Evolutionary conservation across 2,888 invertebrate genomes (phyloP).

Genomic region (Eupithecia subfuscata): DNA sequence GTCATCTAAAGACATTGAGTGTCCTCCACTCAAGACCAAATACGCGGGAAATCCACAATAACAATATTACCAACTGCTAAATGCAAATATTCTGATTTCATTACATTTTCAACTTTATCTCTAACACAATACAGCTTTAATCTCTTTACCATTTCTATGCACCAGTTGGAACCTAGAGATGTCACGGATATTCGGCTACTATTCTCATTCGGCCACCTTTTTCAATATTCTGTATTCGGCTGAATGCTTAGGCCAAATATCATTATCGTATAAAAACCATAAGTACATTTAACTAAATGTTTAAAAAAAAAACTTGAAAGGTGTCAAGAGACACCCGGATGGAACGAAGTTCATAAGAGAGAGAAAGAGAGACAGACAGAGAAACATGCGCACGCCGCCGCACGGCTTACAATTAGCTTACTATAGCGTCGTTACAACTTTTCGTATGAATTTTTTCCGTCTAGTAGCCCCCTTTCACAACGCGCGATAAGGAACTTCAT

Average conservation of each 20-base stretch:
- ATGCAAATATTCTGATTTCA: conserved; percentile 46
- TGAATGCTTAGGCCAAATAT: not conserved
- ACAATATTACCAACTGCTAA: conserved; percentile 56
- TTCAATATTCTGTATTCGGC: not conserved
- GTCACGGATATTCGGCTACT: not conserved
- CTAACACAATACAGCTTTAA: not conserved
- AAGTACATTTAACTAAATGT: too few relatives aligned
- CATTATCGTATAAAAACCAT: not conserved
- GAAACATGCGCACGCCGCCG: too few relatives aligned
- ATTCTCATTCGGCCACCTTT: not conserved
- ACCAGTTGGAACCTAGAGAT: not conserved
- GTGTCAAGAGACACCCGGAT: too few relatives aligned
- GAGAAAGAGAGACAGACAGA: too few relatives aligned
- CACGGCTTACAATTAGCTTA: too few relatives aligned
- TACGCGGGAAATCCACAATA: conserved; percentile 60
- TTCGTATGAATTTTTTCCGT: too few relatives aligned
- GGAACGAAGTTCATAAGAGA: too few relatives aligned
- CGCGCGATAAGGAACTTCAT: too few relatives aligned
- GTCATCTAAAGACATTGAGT: conserved; percentile 24
- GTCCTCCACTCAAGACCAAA: conserved; percentile 35
- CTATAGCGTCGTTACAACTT: too few relatives aligned
- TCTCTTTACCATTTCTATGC: not conserved
- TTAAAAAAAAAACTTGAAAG: not conserved
- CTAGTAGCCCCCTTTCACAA: too few relatives aligned
- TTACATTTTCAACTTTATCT: conserved; percentile 19